phyloP scores from a whole-genome alignment of 2,888 invertebrate species.

The Creontiades dilutus region DNA sequence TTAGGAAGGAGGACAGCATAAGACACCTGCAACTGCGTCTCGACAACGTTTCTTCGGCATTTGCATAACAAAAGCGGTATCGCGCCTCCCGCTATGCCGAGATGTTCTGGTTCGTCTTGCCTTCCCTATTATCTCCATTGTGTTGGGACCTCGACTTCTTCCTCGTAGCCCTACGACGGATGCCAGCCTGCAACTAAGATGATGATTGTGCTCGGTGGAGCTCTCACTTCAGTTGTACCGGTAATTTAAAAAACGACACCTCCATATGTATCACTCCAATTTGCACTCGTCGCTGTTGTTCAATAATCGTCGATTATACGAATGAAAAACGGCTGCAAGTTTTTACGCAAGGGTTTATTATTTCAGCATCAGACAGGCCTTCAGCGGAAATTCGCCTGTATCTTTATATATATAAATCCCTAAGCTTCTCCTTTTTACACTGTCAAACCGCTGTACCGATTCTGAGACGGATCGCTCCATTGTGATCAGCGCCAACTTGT shows the following conservation, averaged over 20 bases:
- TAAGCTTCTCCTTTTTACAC: no score
- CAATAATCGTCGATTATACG: no score
- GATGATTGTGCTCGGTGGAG: neutral
- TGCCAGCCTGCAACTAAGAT: neutral
- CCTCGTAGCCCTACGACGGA: neutral
- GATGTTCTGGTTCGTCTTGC: slow-evolving; percentile 33
- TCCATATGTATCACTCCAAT: no score
- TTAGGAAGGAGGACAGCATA: slow-evolving; percentile 7
- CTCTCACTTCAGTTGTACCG: neutral
- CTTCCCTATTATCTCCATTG: slow-evolving; percentile 31
- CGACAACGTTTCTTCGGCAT: slow-evolving; percentile 17
- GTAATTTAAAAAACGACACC: neutral
- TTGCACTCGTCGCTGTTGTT: no score
- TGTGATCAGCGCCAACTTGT: no score
- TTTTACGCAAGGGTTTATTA: no score
- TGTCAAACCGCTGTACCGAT: no score
- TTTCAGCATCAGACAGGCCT: no score
- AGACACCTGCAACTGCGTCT: slow-evolving; percentile 52
- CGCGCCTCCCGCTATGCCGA: neutral
- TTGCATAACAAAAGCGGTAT: slow-evolving; percentile 40
- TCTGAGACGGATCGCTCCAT: no score
- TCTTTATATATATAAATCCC: no score
- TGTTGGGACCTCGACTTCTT: neutral
- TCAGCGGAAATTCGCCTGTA: no score
- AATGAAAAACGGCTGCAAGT: no score